Evolutionary conservation across 92 coral and sea anemone species (phyloP), one percentile per base, ranked within the genome.

Genomic region (Actinernus sp.): DNA sequence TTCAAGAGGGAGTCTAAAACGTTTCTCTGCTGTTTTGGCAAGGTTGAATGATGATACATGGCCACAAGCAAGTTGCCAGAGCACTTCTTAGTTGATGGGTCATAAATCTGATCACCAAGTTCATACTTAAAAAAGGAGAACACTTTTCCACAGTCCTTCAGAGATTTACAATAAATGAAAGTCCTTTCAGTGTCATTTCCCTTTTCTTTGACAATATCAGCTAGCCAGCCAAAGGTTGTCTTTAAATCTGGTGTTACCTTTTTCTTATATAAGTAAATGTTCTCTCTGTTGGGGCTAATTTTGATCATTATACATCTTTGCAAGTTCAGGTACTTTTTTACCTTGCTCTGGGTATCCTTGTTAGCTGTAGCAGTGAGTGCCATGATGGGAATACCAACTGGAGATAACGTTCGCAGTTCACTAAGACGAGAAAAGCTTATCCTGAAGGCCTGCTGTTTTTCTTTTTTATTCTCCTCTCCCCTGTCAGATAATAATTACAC

Each of bases 311-410:
- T 14, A 33, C 56, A 63, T 9, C 21, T 22, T 14, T 49, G 27
- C 23, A 74, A 27, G 14, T 31, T 38, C 31, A 74, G 49, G 22
- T 62, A 62, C 39, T 29, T 54, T 21, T 25, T 58, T 8, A 74
- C 39, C 2, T 25, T 44, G 4, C 16, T 19, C 31, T 55, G 56
- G 5, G 82, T 55, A 13, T 63, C 30, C 4, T 54, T 33, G n/a
- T 67, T 68, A 3, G 69, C 88, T 1, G 73, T 74, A 14, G 76
- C 78, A 17, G 89, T 68, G 3, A 82, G 43, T 13, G 76, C 89
- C 22, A 76, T 77, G 10, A 83, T 13, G 6, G 61, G 78, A 22
- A 66, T 26, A 17, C 64, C 58, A 19, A 58, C 48, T 20, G 71
- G 68, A 19, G 34, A 49, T 26, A 65, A 26, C 2, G 83, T 73